A percentile compares a stretch with the other conserved stretches of the same genome.
These are phyloP conservation scores for Sula dactylatra DNA, from an alignment of 2,113 vertebrate genomes.

Conservation along the genomic window DNA sequence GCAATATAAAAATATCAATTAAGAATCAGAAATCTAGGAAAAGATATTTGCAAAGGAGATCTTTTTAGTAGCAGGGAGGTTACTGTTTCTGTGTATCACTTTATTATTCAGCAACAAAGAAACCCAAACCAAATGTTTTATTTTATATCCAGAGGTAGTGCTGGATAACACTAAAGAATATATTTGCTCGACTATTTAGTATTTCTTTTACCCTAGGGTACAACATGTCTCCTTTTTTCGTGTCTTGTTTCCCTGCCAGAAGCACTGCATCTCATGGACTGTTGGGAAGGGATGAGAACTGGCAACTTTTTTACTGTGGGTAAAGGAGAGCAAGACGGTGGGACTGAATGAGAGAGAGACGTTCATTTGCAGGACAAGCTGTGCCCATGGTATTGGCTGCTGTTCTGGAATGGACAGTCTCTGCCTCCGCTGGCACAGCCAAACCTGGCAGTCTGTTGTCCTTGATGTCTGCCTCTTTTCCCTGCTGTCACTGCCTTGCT, in stretches of 20 bases:
- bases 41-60: neutral
- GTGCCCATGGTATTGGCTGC: neutral
- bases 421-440: neutral
- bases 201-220: neutral
- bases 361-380: neutral
- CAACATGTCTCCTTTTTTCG: neutral
- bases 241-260: neutral
- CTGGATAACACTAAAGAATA: neutral
- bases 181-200: neutral
- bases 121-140: accelerated
- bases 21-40: neutral
- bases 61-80: neutral
- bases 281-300: neutral
- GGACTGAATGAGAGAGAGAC: neutral
- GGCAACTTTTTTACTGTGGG: neutral
- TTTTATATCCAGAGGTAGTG: neutral
- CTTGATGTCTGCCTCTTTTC: neutral
- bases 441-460: neutral
- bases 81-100: neutral
- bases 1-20: neutral
- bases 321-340: neutral
- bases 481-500: neutral
- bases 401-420: neutral
- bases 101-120: neutral
- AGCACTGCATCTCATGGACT: neutral